These are phyloP conservation scores for Torymus texanus DNA, from an alignment of 2,888 invertebrate genomes.

Conservation along the genomic window DNA sequence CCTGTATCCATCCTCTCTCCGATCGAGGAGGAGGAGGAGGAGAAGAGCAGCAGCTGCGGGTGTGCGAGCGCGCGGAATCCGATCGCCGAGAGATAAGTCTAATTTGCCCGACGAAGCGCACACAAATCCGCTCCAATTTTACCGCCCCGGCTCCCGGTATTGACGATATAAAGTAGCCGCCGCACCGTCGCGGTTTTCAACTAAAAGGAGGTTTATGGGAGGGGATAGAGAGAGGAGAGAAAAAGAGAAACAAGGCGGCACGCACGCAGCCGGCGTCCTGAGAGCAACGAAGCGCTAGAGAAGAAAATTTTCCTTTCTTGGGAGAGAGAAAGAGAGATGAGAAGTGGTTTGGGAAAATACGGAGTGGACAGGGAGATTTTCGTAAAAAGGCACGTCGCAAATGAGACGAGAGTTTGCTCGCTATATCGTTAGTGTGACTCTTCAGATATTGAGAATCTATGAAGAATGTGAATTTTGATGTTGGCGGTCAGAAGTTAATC, in stretches of 20 bases:
- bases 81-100: conserved; percentile 73
- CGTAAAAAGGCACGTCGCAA: conserved; percentile 26
- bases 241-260: background rate
- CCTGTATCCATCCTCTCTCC: background rate
- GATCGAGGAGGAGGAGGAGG: conserved; percentile 12
- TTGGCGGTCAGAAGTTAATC: too few species aligned
- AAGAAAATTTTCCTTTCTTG: conserved; percentile 46
- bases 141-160: conserved; percentile 50
- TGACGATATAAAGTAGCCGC: conserved; percentile 47
- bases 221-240: background rate
- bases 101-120: conserved; percentile 67
- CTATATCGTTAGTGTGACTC: conserved; percentile 3
- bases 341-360: background rate
- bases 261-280: background rate
- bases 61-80: conserved; percentile 59
- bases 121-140: conserved; percentile 72
- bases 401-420: conserved; percentile 27
- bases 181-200: background rate
- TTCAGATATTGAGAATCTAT: too few species aligned
- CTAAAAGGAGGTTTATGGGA: background rate
- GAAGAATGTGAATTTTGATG: too few species aligned
- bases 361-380: background rate
- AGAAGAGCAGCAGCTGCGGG: conserved; percentile 55
- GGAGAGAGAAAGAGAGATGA: background rate
- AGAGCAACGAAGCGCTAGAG: conserved; percentile 39